phyloP scores from a whole-genome alignment of 2,888 invertebrate genomes.

The Cheilosia scutellata region DNA sequence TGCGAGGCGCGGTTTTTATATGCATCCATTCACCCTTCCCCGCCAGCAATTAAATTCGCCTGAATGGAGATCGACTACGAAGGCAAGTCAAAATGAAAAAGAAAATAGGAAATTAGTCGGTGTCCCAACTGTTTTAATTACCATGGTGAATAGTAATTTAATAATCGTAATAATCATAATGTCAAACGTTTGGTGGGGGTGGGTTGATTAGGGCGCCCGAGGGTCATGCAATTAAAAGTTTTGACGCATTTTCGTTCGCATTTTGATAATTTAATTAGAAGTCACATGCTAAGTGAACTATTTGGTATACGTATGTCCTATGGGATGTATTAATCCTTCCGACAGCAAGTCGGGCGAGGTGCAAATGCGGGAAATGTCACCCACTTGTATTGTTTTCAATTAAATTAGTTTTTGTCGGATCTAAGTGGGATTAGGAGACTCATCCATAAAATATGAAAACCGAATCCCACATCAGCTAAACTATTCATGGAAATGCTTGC shows the following conservation, averaged over 20 bases:
- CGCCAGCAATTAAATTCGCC: background rate
- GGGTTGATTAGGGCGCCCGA: background rate
- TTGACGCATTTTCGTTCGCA: conserved; percentile 47
- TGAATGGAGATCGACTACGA: background rate
- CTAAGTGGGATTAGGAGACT: background rate
- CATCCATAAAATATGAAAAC: background rate
- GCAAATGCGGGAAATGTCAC: background rate
- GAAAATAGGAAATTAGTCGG: conserved; percentile 23
- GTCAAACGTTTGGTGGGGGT: conserved; percentile 14
- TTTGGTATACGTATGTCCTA: background rate
- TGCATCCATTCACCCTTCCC: background rate
- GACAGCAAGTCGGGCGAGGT: background rate
- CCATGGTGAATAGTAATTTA: conserved; percentile 39
- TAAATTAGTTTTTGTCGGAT: conserved; percentile 5
- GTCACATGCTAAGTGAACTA: background rate
- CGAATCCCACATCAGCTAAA: too few species aligned
- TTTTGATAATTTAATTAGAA: conserved; percentile 57
- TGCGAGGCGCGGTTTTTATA: conserved; percentile 10
- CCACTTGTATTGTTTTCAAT: conserved; percentile 7
- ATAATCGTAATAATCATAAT: conserved; percentile 47
- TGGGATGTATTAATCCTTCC: background rate
- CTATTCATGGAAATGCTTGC: too few species aligned
- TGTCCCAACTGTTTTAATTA: conserved; percentile 45
- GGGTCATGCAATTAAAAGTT: conserved; percentile 49
- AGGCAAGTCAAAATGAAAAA: background rate